Percentiles rank a stretch among this genome's conserved stretches.
Conservation (phyloP, 2,888 invertebrate genomes). For the Masnerella sp. region DNA sequence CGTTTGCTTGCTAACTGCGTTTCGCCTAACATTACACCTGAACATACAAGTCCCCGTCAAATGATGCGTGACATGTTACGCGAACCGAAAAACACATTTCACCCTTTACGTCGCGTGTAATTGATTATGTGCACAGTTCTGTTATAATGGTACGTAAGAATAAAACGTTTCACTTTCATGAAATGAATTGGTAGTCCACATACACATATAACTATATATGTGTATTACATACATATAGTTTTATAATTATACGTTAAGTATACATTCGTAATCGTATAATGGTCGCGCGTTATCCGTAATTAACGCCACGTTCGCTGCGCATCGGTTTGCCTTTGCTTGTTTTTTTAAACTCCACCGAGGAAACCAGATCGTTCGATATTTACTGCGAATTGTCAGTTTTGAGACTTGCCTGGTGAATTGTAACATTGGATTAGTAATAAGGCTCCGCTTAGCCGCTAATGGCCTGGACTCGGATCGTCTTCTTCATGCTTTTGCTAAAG, state of each 20-base stretch:
- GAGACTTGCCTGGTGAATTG: too few relatives aligned
- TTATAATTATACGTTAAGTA: slow-evolving; percentile 52
- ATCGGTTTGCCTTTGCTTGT: slow-evolving; percentile 17
- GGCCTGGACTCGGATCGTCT: too few relatives aligned
- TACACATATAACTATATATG: slow-evolving; percentile 25
- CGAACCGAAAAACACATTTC: slow-evolving; percentile 32
- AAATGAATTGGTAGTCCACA: slow-evolving; percentile 36
- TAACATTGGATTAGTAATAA: too few relatives aligned
- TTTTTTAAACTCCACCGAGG: too few relatives aligned
- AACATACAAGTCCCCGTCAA: slow-evolving; percentile 29
- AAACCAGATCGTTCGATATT: too few relatives aligned
- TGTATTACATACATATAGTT: slow-evolving; percentile 39
- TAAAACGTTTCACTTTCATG: slow-evolving; percentile 41
- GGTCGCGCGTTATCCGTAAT: slow-evolving; percentile 37
- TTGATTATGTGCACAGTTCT: slow-evolving; percentile 48
- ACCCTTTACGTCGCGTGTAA: slow-evolving; percentile 23
- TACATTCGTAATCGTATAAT: slow-evolving; percentile 59
- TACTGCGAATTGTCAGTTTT: too few relatives aligned
- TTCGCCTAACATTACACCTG: slow-evolving; percentile 17
- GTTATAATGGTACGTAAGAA: slow-evolving; percentile 35
- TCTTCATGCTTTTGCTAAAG: too few relatives aligned
- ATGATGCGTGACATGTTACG: slow-evolving; percentile 31
- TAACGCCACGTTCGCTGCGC: slow-evolving; percentile 49
- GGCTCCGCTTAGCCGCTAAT: too few relatives aligned
- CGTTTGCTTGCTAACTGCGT: not conserved